Conservation (phyloP, 92 coral and sea anemone species). For the Porites divaricata region DNA sequence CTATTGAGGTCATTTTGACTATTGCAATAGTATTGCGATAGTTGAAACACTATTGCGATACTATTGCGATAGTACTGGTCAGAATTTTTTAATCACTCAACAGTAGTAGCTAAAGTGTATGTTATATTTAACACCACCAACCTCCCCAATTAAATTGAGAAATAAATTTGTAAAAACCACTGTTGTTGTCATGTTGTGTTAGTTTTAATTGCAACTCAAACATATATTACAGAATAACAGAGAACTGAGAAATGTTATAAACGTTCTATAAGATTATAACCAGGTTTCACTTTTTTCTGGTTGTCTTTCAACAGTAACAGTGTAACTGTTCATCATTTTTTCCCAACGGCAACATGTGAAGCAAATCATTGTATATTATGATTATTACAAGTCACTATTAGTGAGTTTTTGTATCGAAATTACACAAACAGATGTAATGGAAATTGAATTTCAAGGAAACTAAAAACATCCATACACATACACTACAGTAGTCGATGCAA, state of each 20-base stretch:
- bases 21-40: conserved; percentile 63
- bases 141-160: conserved; percentile 20
- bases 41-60: too few species aligned
- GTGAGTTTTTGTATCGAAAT: conserved; percentile 17
- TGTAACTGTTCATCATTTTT: conserved; percentile 9
- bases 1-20: too few species aligned
- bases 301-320: conserved; percentile 9
- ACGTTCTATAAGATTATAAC: neutral
- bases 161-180: conserved; percentile 18
- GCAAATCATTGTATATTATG: conserved; percentile 16
- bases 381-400: neutral
- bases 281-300: conserved; percentile 17
- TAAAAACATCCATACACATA: conserved; percentile 4
- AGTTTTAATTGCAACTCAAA: conserved; percentile 8
- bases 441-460: neutral
- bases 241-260: conserved; percentile 16
- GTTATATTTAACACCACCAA: neutral
- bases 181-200: too few species aligned
- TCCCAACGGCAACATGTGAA: conserved; percentile 18
- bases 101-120: conserved; percentile 22
- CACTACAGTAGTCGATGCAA: conserved; percentile 25
- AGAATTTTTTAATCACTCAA: neutral
- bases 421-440: conserved; percentile 11
- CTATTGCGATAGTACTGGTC: too few species aligned
- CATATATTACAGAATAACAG: conserved; percentile 36